Percentiles rank a stretch among this genome's conserved stretches.
phyloP scores from a whole-genome alignment of 2,888 invertebrate species.

The Trissonchulus latispiculum region DNA sequence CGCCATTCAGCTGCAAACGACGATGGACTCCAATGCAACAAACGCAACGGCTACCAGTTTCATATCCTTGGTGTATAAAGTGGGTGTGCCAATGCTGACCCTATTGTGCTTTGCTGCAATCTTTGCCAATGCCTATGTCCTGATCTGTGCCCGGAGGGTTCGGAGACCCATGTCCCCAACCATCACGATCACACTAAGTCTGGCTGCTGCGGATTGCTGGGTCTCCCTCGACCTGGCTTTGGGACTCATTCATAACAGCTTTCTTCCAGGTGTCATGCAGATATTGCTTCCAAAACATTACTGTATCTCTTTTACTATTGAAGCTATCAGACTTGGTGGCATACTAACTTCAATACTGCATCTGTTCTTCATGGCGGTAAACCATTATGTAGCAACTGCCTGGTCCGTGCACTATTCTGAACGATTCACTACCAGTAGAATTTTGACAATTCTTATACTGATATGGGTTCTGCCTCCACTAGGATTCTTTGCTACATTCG shows the following conservation, averaged over 20 bases:
- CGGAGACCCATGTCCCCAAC: background rate
- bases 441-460: background rate
- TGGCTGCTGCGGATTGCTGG: conserved; percentile 55
- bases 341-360: conserved; percentile 56
- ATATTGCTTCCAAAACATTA: background rate
- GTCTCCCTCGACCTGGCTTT: conserved; percentile 52
- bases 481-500: background rate
- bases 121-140: background rate
- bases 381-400: conserved; percentile 57
- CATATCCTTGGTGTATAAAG: background rate
- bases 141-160: background rate
- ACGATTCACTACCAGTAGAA: background rate
- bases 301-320: background rate
- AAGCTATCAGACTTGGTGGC: conserved; percentile 51
- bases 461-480: conserved; percentile 13
- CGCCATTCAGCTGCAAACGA: too few relatives aligned
- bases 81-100: background rate
- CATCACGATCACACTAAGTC: conserved; percentile 45
- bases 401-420: conserved; percentile 54
- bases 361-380: conserved; percentile 54
- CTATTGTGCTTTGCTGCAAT: background rate
- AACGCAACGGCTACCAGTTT: too few relatives aligned
- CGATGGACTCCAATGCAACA: too few relatives aligned
- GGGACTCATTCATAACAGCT: conserved; percentile 52
- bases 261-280: conserved; percentile 45